Percentiles rank a stretch among this genome's conserved stretches.
Evolutionary conservation across 2,797 vertebrate genomes (phyloP).

Genomic region (Falco cherrug): DNA sequence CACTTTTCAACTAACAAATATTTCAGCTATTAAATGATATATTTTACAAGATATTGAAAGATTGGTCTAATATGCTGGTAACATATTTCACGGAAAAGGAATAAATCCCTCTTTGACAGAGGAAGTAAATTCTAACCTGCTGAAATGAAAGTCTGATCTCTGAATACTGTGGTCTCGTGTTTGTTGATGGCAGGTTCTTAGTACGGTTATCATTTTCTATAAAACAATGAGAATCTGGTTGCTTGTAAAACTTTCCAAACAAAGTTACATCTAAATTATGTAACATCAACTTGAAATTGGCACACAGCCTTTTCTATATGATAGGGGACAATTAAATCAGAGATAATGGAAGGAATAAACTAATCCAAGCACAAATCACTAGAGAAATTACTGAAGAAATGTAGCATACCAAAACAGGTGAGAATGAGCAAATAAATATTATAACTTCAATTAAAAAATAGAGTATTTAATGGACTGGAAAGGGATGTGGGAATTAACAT

Average conservation of each 20-base stretch:
- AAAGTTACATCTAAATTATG: constrained; percentile 22
- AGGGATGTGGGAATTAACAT: constrained; percentile 71
- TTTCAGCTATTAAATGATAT: constrained; percentile 61
- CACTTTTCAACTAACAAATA: constrained; percentile 63
- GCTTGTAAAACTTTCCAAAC: constrained; percentile 25
- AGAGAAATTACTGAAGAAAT: constrained; percentile 79
- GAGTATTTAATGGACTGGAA: constrained; percentile 79
- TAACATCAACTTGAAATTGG: constrained; percentile 35
- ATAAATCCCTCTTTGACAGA: constrained; percentile 50
- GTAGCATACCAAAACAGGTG: constrained; percentile 74
- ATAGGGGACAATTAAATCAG: constrained; percentile 62
- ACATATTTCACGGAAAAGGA: constrained; percentile 54
- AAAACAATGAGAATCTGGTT: background rate
- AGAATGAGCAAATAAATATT: constrained; percentile 80
- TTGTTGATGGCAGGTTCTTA: background rate
- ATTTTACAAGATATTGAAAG: constrained; percentile 53
- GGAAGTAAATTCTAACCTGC: constrained; percentile 22
- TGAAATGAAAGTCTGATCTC: constrained; percentile 17
- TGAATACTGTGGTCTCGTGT: background rate
- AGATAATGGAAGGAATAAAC: constrained; percentile 70
- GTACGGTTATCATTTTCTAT: background rate
- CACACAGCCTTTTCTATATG: constrained; percentile 46
- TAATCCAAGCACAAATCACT: constrained; percentile 72
- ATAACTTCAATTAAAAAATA: constrained; percentile 80
- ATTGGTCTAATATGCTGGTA: constrained; percentile 47